phyloP scores from a whole-genome alignment of 2,113 vertebrate genomes.

The Edolisoma coerulescens region DNA sequence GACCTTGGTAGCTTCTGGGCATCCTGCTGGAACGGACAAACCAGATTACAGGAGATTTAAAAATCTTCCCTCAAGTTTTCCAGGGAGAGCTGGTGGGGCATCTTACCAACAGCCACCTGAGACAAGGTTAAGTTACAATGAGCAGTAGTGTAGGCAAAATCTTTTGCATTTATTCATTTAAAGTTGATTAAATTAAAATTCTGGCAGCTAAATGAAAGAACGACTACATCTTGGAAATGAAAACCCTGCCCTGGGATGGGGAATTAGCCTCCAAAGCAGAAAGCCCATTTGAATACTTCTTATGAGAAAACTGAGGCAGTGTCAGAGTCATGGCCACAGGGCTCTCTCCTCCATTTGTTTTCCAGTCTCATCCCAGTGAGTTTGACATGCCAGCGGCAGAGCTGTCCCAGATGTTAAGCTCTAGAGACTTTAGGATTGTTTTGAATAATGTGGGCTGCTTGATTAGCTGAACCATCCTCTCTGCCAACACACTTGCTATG shows the following conservation, averaged over 20 bases:
- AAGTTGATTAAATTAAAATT: conserved; percentile 14
- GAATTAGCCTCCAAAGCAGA: background rate
- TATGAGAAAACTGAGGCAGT: background rate
- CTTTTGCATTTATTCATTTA: background rate
- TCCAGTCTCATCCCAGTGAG: background rate
- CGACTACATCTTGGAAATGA: background rate
- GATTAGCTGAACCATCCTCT: background rate
- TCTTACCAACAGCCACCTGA: background rate
- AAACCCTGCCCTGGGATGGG: background rate
- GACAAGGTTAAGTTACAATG: background rate
- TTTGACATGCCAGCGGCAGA: background rate
- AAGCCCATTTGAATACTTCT: background rate
- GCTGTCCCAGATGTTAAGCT: background rate
- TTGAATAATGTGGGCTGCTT: background rate
- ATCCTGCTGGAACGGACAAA: background rate
- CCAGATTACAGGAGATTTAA: background rate
- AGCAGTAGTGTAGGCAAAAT: background rate
- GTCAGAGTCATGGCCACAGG: background rate
- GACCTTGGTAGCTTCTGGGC: background rate
- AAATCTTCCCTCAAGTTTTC: background rate
- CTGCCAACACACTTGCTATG: background rate
- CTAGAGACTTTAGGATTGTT: background rate
- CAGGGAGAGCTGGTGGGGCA: background rate
- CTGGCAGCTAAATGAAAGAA: conserved; percentile 22
- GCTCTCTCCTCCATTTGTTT: background rate